These are phyloP conservation scores for Spodoptera littoralis DNA, from an alignment of 2,888 invertebrate species.

Conservation along the genomic window DNA sequence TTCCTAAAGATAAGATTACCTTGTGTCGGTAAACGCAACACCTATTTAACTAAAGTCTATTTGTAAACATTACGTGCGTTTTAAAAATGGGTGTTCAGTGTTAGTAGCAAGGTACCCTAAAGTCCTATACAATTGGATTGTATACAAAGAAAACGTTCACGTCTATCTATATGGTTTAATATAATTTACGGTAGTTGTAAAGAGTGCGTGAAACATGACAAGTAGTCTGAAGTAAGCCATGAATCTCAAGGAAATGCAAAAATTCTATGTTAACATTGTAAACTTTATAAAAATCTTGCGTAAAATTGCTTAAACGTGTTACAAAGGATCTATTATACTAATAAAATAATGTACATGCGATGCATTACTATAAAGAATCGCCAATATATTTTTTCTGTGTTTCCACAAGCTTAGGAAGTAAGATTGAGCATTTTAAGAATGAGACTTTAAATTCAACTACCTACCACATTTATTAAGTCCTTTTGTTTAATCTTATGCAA, in stretches of 20 bases:
- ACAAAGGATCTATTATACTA: slow-evolving; percentile 29
- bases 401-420: slow-evolving; percentile 57
- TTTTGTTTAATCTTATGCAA: slow-evolving; percentile 87
- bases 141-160: slow-evolving; percentile 37
- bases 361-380: slow-evolving; percentile 36
- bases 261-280: slow-evolving; percentile 44
- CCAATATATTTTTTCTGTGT: slow-evolving; percentile 52
- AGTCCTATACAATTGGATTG: slow-evolving; percentile 15
- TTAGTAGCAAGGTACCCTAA: slow-evolving; percentile 14
- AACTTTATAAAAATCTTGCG: slow-evolving; percentile 37
- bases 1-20: slow-evolving; percentile 55
- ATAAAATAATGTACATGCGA: slow-evolving; percentile 35
- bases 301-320: slow-evolving; percentile 45
- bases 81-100: slow-evolving; percentile 1
- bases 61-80: slow-evolving; percentile 6
- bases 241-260: slow-evolving; percentile 60
- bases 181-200: slow-evolving; percentile 44
- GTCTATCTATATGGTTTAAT: slow-evolving; percentile 31
- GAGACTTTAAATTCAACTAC: slow-evolving; percentile 72
- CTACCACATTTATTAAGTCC: slow-evolving; percentile 71
- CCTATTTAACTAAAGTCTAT: slow-evolving; percentile 14
- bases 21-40: slow-evolving; percentile 39
- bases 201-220: slow-evolving; percentile 56
- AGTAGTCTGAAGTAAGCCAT: slow-evolving; percentile 56
- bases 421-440: slow-evolving; percentile 64